Evolutionary conservation across 2,888 invertebrate species (phyloP).

Genomic region (Hofmannophila pseudospretella): DNA sequence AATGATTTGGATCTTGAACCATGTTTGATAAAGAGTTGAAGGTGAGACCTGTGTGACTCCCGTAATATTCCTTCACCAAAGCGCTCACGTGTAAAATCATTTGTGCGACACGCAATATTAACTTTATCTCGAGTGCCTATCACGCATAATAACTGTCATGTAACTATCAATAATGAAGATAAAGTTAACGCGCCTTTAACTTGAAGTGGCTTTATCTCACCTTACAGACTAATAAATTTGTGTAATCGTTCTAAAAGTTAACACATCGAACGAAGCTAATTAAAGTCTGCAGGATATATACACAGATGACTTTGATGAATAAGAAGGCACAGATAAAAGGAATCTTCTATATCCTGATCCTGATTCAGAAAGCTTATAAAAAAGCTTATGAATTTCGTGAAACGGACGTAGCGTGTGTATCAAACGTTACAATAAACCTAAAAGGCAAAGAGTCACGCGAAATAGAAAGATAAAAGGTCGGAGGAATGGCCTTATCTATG

Average conservation of each 20-base stretch:
- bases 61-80: background rate
- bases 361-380: no score
- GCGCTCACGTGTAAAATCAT: background rate
- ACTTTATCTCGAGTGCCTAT: background rate
- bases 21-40: background rate
- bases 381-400: no score
- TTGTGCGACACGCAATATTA: background rate
- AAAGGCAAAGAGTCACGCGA: slow-evolving; percentile 28
- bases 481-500: slow-evolving; percentile 6
- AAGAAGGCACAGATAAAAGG: no score
- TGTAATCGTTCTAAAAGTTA: no score
- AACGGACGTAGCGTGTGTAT: slow-evolving; percentile 18
- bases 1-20: background rate
- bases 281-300: no score
- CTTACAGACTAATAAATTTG: no score
- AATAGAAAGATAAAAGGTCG: slow-evolving; percentile 27
- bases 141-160: slow-evolving; percentile 1
- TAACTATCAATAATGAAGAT: background rate
- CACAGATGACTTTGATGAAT: no score
- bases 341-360: no score
- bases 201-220: no score
- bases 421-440: slow-evolving; percentile 13
- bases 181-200: no score
- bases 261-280: no score
- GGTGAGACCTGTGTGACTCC: background rate